phyloP scores from a whole-genome alignment of 2,797 vertebrate species.

The Psittacula derbiana region DNA sequence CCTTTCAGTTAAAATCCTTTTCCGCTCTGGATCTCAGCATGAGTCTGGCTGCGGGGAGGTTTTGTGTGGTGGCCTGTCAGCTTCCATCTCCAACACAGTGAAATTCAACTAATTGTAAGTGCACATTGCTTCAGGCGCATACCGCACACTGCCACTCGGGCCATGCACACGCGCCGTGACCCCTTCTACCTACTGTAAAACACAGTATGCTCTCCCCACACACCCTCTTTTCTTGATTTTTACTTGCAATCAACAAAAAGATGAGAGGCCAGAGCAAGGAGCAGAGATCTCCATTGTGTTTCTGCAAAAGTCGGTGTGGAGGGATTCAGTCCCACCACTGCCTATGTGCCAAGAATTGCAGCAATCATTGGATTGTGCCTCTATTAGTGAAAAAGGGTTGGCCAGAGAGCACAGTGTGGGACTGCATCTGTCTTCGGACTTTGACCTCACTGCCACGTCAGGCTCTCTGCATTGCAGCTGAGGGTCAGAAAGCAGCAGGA shows the following conservation, averaged over 20 bases:
- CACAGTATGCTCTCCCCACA: not conserved
- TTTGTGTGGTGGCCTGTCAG: conserved; percentile 74
- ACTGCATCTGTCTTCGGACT: not conserved
- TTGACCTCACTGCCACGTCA: conserved; percentile 20
- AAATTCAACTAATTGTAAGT: conserved; percentile 71
- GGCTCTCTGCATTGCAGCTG: not conserved
- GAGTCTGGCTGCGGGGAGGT: conserved; percentile 70
- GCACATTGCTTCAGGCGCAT: conserved; percentile 41
- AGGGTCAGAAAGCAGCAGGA: conserved; percentile 19
- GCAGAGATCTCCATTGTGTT: not conserved
- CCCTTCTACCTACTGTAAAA: conserved; percentile 13
- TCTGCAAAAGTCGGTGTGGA: not conserved
- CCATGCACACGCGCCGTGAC: not conserved
- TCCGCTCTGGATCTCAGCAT: conserved; percentile 68
- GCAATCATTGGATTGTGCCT: not conserved
- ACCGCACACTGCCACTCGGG: conserved; percentile 1
- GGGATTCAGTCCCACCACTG: not conserved
- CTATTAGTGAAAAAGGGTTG: conserved; percentile 16
- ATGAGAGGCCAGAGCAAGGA: not conserved
- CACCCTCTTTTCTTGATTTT: not conserved
- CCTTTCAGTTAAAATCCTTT: conserved; percentile 69
- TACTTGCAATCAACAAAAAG: not conserved
- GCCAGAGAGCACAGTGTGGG: conserved; percentile 5
- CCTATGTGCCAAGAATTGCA: not conserved
- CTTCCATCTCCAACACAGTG: conserved; percentile 70